Evolutionary conservation across 2,113 vertebrate genomes (phyloP).

Genomic region (Eurystomus gularis): DNA sequence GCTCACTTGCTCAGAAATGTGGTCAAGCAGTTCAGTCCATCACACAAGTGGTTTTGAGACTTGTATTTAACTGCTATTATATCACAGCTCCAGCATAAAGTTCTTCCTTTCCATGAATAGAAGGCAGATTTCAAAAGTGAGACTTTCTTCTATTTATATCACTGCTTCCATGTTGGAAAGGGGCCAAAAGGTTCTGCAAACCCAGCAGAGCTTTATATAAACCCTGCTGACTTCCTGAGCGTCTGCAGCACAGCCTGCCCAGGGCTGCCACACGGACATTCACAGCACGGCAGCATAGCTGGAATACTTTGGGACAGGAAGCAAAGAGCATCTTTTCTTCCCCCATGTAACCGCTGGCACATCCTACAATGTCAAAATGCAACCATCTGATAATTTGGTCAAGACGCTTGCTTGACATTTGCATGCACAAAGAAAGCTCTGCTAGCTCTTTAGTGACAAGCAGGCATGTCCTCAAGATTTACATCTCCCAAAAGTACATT

Average conservation of each 20-base stretch:
- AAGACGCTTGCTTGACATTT: background rate
- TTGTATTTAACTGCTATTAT: background rate
- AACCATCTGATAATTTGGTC: background rate
- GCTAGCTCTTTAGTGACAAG: background rate
- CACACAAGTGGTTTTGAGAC: background rate
- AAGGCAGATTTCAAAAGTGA: constrained; percentile 28
- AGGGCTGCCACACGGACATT: background rate
- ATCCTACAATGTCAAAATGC: background rate
- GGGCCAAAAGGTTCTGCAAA: constrained; percentile 9
- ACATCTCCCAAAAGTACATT: background rate
- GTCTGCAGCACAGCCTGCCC: background rate
- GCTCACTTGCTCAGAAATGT: background rate
- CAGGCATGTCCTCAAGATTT: background rate
- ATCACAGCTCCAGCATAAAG: background rate
- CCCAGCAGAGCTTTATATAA: constrained; percentile 39
- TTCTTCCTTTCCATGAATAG: background rate
- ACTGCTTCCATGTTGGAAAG: background rate
- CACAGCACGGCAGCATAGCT: background rate
- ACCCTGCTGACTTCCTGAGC: background rate
- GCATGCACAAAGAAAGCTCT: background rate
- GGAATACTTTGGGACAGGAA: background rate
- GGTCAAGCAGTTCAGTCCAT: background rate
- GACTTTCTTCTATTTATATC: constrained; percentile 34
- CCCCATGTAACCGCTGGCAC: background rate
- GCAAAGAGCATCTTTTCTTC: background rate